Base-by-base conservation (phyloP, 1,140 invertebrate species). In the Neodiprion fabricii region DNA sequence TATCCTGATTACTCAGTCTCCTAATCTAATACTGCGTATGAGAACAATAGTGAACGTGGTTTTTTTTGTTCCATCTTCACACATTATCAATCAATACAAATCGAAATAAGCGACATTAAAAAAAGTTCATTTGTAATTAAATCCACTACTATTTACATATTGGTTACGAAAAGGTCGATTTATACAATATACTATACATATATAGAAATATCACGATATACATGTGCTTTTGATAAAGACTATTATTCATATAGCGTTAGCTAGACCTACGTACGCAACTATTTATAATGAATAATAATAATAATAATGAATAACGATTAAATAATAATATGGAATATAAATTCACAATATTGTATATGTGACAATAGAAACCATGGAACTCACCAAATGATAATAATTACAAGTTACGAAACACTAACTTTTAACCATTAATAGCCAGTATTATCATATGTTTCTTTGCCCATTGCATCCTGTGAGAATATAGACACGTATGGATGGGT, bases 141-240 rank as follows among this genome's bases (percentile, higher is more conserved):
- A 40, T 40, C 28, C 28, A 40, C 28, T 40, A 40, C 28, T 40
- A 40, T 61, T 61, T 61, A 61, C 53, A 61, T 61, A 61, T 61
- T 61, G n/a, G 53, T 61, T 61, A 61, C 11, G 53, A 61, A 61
- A 80, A 76, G 77, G 73, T 81, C 79, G 79, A 77, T 82, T 84
- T 84, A 84, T 80, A 82, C 79, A 75, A 83, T 80, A 83, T 82
- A 81, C 77, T 81, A 80, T 79, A 82, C 76, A 83, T 77, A 82
- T 70, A 74, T 84, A 84, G 81, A 83, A 73, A 84, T 83, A 81
- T 79, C 79, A 83, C 76, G 76, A 78, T 84, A 86, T 85, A 85
- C 83, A 85, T 84, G 83, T 85, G 83, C 85, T 86, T 86, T 86
- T 85, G 83, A 86, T 86, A 85, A 86, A 84, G 76, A 83, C 78